A percentile compares a stretch with the other conserved stretches of the same genome.
These are phyloP conservation scores for Uropetala carovei DNA, from an alignment of 2,888 invertebrate species.

Conservation along the genomic window DNA sequence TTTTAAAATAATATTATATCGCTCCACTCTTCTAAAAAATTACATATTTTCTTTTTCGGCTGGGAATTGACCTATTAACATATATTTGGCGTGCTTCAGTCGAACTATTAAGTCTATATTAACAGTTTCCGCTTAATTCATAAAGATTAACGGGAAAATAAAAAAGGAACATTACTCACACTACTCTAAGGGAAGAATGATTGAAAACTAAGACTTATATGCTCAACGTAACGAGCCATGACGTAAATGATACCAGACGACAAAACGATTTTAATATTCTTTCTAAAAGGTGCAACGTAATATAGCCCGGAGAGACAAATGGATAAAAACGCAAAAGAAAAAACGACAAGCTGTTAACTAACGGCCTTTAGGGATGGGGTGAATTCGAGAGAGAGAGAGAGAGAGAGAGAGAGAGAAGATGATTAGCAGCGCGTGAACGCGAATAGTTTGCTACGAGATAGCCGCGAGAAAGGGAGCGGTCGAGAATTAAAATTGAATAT, in stretches of 20 bases:
- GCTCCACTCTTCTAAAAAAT: too few relatives aligned
- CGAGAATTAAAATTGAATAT: conserved; percentile 44
- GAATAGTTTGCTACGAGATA: not conserved
- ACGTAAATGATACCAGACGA: not conserved
- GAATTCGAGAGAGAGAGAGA: not conserved
- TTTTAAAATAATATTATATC: too few relatives aligned
- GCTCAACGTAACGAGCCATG: not conserved
- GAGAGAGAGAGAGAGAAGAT: not conserved
- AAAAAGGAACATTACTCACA: not conserved
- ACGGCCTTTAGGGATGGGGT: not conserved
- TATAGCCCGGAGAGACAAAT: not conserved
- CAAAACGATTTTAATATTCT: not conserved
- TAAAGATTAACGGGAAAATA: not conserved
- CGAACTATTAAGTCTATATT: too few relatives aligned
- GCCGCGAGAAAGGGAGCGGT: not conserved
- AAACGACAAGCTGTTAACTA: not conserved
- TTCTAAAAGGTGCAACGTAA: conserved; percentile 31
- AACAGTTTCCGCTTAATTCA: not conserved
- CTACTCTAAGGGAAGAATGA: not conserved
- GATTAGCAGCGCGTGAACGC: conserved; percentile 10
- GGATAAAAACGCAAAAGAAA: not conserved
- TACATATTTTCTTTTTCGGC: too few relatives aligned
- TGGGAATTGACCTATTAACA: too few relatives aligned
- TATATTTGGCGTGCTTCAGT: too few relatives aligned
- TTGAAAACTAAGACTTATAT: not conserved